Conservation (phyloP, 2,113 vertebrate species). For the cat (Felis catus) region F.catus_Fca126_mat1.0 CM031428.1:6734501-6735000, state of each 20-base stretch:
- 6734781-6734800: not conserved
- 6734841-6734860: not conserved
- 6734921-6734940: not conserved
- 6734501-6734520: conserved; percentile 36
- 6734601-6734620: conserved; percentile 64
- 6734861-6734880: too few relatives aligned
- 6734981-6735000: not conserved
- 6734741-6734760: not conserved
- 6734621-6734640: conserved; percentile 14
- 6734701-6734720: not conserved
- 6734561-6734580: not conserved
- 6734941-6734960: not conserved
- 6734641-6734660: conserved; percentile 24
- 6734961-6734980: not conserved
- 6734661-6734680: not conserved
- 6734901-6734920: not conserved
- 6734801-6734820: not conserved
- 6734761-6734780: not conserved
- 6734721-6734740: not conserved
- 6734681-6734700: not conserved
- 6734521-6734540: conserved; percentile 32
- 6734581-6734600: conserved; percentile 63
- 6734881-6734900: not conserved
- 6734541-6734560: conserved; percentile 64
- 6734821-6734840: not conserved